Base-by-base conservation (phyloP, 2,888 invertebrate genomes). In the Microchrysa polita region DNA sequence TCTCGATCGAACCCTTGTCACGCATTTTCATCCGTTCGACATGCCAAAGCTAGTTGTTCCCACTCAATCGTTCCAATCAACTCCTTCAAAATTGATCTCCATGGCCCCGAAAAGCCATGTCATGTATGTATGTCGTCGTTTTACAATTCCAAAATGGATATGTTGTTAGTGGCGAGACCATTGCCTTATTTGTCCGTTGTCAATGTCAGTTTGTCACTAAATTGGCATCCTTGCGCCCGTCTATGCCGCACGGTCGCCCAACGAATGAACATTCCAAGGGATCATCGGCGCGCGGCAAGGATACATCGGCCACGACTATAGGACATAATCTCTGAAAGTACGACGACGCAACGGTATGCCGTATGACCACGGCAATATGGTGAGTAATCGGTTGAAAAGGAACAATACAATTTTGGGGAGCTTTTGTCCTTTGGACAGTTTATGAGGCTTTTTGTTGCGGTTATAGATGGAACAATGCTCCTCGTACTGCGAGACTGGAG, bases 141-240 rank as follows among this genome's bases (percentile, higher is more conserved):
- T n/a, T n/a, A 22, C n/a, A 65, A 48, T 48, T 44, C 22, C 16
- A 65, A 48, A 65, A 65, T 65, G 42, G 44, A 65, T n/a, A n/a
- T 44, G 48, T 16, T 65, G 48, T 48, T 65, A 65, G 65, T 65
- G 65, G 65, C 48, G 42, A 22, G 40, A 34, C 61, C 61, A 61
- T 40, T 22, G 44, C 65, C 34, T 48, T 61, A 42, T 42, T 22
- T 23, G 65, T 44, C 48, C 65, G 48, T 65, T 48, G 48, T 48
- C 65, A 65, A 65, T 65, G 65, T 65, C 65, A 34, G 65, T 65
- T 48, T 65, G 65, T 65, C 65, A 48, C 65, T 65, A 65, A 65
- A 34, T 65, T 14, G 61, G 40, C 40, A 61, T 61, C 27, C 61
- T 40, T 61, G 18, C 14, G 5, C 4, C 12, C 48, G 48, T 7